phyloP scores from a whole-genome alignment of 2,797 vertebrate species.

The Karalla daura region DNA sequence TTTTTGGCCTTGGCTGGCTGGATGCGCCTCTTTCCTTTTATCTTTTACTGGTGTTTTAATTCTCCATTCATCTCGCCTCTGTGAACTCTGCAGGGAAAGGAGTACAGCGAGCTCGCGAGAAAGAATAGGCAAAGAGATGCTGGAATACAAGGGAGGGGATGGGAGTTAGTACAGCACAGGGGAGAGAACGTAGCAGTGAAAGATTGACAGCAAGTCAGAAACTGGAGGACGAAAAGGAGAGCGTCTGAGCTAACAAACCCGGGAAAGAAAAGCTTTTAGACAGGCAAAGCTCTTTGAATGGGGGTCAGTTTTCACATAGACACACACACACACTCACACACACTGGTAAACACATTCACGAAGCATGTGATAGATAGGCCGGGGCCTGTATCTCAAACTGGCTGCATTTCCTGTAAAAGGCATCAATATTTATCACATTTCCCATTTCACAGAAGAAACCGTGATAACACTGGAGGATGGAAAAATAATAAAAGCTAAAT shows the following conservation, averaged over 20 bases:
- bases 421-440: slow-evolving; percentile 88
- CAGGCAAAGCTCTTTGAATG: slow-evolving; percentile 33
- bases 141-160: background rate
- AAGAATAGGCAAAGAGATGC: slow-evolving; percentile 12
- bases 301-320: slow-evolving; percentile 60
- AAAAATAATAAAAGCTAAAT: slow-evolving; percentile 84
- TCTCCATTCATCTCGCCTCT: slow-evolving; percentile 54
- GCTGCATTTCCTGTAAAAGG: slow-evolving; percentile 74
- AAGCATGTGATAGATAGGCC: slow-evolving; percentile 59
- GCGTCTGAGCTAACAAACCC: slow-evolving; percentile 39
- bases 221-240: slow-evolving; percentile 27
- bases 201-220: slow-evolving; percentile 51
- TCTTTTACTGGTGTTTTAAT: slow-evolving; percentile 65
- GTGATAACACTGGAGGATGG: slow-evolving; percentile 70
- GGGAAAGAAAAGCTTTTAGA: slow-evolving; percentile 65
- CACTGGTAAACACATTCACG: slow-evolving; percentile 41
- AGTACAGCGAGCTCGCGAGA: slow-evolving; percentile 31
- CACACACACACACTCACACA: slow-evolving; percentile 49
- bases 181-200: slow-evolving; percentile 17
- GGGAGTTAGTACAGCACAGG: slow-evolving; percentile 11
- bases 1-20: slow-evolving; percentile 45
- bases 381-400: slow-evolving; percentile 45
- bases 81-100: slow-evolving; percentile 47
- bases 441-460: slow-evolving; percentile 75
- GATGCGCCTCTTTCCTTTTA: slow-evolving; percentile 55